phyloP scores from a whole-genome alignment of 2,797 vertebrate species.

The Poeciliopsis presidionis region DNA sequence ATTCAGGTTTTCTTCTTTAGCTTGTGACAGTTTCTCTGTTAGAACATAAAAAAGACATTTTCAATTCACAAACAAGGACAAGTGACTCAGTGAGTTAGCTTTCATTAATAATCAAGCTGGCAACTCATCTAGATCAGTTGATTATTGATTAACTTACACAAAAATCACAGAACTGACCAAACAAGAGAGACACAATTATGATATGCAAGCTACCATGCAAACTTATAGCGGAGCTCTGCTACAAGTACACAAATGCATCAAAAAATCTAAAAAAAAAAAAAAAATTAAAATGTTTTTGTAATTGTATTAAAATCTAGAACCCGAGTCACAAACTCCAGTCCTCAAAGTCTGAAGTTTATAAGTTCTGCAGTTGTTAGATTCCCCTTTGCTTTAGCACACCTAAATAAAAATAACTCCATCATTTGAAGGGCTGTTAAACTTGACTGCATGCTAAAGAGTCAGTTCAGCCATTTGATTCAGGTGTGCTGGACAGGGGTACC shows the following conservation, averaged over 20 bases:
- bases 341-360: neutral
- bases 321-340: neutral
- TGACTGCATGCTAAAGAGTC: neutral
- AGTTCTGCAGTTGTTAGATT: neutral
- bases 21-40: conserved; percentile 99
- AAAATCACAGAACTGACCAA: conserved; percentile 18
- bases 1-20: conserved; percentile 99
- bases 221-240: conserved; percentile 18
- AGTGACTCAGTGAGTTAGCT: conserved; percentile 47
- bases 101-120: conserved; percentile 50
- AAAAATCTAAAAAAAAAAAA: neutral
- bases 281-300: neutral
- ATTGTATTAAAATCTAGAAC: neutral
- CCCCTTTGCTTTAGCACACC: neutral
- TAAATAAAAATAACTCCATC: neutral
- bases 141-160: conserved; percentile 14
- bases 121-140: conserved; percentile 40
- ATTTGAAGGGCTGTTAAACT: neutral
- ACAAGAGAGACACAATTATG: conserved; percentile 23
- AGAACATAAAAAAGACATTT: conserved; percentile 87
- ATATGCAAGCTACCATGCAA: conserved; percentile 56
- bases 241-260: neutral
- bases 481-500: neutral
- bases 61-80: conserved; percentile 55
- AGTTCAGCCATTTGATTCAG: neutral